A percentile compares a stretch with the other conserved stretches of the same genome.
Conservation (phyloP, 2,797 vertebrate genomes). For the Rhinogobio ventralis region DNA sequence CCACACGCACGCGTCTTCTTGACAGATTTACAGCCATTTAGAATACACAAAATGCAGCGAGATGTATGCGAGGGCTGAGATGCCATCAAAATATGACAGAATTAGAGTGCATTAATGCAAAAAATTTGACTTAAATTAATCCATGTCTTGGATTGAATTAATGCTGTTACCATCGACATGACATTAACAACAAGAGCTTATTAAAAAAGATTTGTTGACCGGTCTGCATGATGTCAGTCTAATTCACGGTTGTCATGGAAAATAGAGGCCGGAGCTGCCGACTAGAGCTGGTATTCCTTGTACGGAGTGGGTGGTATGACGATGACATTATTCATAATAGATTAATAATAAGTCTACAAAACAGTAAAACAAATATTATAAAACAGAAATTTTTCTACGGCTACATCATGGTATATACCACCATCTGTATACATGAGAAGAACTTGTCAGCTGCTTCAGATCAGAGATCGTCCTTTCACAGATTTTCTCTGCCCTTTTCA, state of each 20-base stretch:
- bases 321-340: not conserved
- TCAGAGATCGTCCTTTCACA: slow-evolving; percentile 24
- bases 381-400: not conserved
- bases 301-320: not conserved
- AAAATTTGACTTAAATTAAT: slow-evolving; percentile 17
- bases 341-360: not conserved
- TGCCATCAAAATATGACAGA: slow-evolving; percentile 29
- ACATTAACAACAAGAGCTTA: slow-evolving; percentile 37
- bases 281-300: not conserved
- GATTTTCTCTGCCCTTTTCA: slow-evolving; percentile 24
- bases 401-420: not conserved
- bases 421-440: not conserved
- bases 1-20: not conserved
- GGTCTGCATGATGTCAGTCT: slow-evolving; percentile 25
- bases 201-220: slow-evolving; percentile 31
- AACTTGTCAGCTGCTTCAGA: slow-evolving; percentile 1
- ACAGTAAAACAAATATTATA: slow-evolving; percentile 3
- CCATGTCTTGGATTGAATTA: not conserved
- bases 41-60: slow-evolving; percentile 1
- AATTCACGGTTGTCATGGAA: slow-evolving; percentile 29
- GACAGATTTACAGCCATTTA: slow-evolving; percentile 1
- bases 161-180: slow-evolving; percentile 24
- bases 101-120: slow-evolving; percentile 34
- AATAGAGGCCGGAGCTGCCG: not conserved
- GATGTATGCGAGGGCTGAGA: slow-evolving; percentile 2